Base-by-base conservation (phyloP, 2,888 invertebrate species). In the Eilema griseolum region DNA sequence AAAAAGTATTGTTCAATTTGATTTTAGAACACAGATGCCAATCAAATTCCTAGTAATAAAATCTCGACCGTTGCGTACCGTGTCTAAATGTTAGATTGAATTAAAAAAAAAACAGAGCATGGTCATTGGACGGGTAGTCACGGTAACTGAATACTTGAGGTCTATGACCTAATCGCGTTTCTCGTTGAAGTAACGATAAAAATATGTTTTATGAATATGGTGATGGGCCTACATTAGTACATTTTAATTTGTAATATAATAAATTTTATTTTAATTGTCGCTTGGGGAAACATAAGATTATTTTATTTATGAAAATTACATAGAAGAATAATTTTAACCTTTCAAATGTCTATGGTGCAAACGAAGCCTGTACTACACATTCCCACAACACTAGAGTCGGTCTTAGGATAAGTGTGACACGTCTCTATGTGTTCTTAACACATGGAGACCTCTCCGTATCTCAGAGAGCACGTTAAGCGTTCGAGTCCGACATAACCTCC, bases 61-160 rank as follows among this genome's bases (percentile, higher is more conserved):
- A 77, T 79, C 67, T 71, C 67, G 72, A 76, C 79, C 77, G 79
- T 75, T 75, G 69, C 73, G 37, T 66, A 71, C 73, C 77, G 82
- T 74, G 75, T 77, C 83, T 73, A 83, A 83, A 66, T 61, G 69
- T 62, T 74, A 83, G 70, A 83, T 83, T 80, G 77, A 77, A 81
- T 77, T 63, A 8, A 60, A 77, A 80, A 79, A 83, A 81, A 81
- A 57, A 60, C 80, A 71, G 80, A 81, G 75, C 79, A 76, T 78
- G 73, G 71, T 72, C 80, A 80, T 83, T 69, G 79, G 65, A 33
- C 61, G 69, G 61, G 52, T 64, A 56, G 72, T 69, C 72, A 72
- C 72, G 72, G 72, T 63, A 52, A 59, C n/a, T 66, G 59, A 69
- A 66, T 66, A 37, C 5, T 26, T 8, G 61, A 72, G 72, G 65